Conservation (phyloP, 53 echinoderm and acorn worm genomes). For the Patiria pectinifera region DNA sequence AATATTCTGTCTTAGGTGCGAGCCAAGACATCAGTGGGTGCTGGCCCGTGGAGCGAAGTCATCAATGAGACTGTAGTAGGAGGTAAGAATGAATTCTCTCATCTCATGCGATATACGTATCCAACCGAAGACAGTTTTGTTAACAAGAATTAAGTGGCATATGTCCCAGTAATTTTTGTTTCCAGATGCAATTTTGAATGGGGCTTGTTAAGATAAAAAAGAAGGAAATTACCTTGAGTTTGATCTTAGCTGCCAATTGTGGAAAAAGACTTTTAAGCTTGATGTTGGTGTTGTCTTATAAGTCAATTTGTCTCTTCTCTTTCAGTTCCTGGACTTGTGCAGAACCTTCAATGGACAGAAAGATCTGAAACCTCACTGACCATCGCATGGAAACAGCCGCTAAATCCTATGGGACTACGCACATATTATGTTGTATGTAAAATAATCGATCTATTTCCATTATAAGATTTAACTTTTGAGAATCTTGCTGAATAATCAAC, state of each 20-base stretch:
- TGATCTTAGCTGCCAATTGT: neutral
- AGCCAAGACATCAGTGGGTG: conserved; percentile 27
- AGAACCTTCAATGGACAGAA: neutral
- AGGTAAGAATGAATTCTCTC: conserved; percentile 17
- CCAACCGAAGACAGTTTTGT: too few species aligned
- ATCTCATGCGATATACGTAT: too few species aligned
- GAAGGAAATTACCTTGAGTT: too few species aligned
- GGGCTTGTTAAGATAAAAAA: too few species aligned
- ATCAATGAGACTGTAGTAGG: conserved; percentile 2
- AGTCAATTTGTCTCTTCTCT: neutral
- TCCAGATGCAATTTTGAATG: too few species aligned
- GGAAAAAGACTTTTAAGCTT: too few species aligned
- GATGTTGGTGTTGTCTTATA: too few species aligned
- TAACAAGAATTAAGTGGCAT: too few species aligned
- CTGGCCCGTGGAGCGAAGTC: too few species aligned
- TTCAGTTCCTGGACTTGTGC: conserved; percentile 7
- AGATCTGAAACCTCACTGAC: neutral
- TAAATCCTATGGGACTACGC: neutral
- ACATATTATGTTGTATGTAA: neutral
- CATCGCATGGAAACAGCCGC: neutral
- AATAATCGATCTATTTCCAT: neutral
- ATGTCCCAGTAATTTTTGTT: too few species aligned
- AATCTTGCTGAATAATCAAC: too few species aligned
- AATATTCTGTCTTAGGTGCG: conserved; percentile 2
- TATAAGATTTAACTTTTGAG: too few species aligned